A percentile compares a stretch with the other conserved stretches of the same genome.
Evolutionary conservation across 2,888 invertebrate genomes (phyloP).

Genomic region (Acleris laterana): DNA sequence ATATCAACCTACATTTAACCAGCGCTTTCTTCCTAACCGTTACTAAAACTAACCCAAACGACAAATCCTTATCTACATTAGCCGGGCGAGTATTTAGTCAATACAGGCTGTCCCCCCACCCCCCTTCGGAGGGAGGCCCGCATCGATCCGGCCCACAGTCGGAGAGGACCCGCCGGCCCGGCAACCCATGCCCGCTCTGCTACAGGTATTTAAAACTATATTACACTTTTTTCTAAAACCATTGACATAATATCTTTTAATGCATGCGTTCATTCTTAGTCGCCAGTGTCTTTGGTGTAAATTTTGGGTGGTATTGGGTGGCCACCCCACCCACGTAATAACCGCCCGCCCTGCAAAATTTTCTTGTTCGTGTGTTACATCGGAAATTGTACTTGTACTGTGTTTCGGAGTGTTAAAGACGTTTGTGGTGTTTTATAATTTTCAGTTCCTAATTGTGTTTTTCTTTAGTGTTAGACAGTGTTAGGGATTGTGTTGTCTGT

Average conservation of each 20-base stretch:
- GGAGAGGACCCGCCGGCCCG: conserved; percentile 35
- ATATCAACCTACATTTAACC: not conserved
- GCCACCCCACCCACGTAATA: conserved; percentile 4
- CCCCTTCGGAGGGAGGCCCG: conserved; percentile 35
- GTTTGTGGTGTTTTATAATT: not conserved
- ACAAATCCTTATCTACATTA: conserved; percentile 33
- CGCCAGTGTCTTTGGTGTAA: conserved; percentile 1
- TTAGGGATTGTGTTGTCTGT: not conserved
- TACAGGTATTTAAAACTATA: conserved; percentile 20
- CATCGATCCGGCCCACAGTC: conserved; percentile 36
- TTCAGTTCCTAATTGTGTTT: not conserved
- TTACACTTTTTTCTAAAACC: not conserved
- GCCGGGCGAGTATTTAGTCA: conserved; percentile 35
- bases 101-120: conserved; percentile 14
- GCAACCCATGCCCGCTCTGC: conserved; percentile 20
- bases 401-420: not conserved
- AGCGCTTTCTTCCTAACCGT: not conserved
- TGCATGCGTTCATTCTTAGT: not conserved
- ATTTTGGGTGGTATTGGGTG: not conserved
- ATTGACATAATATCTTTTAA: not conserved
- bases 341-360: conserved; percentile 17
- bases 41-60: conserved; percentile 17
- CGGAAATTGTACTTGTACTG: not conserved
- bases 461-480: conserved; percentile 2
- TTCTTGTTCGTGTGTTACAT: not conserved